phyloP scores from a whole-genome alignment of 2,888 invertebrate species.

The Amphipoea lucens region DNA sequence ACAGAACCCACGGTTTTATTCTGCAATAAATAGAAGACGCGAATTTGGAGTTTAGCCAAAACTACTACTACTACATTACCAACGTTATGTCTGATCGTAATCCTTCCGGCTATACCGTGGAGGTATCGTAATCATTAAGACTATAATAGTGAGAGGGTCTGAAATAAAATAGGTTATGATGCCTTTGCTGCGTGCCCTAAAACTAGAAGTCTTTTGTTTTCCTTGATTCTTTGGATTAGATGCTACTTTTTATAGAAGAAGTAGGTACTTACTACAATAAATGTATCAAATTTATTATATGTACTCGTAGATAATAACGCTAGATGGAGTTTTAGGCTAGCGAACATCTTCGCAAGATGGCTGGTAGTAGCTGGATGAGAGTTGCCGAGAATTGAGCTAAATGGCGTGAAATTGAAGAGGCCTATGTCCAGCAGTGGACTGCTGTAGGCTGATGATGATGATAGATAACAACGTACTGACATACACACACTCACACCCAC shows the following conservation, averaged over 20 bases:
- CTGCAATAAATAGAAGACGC: background rate
- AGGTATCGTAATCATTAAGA: background rate
- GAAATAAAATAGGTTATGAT: conserved; percentile 36
- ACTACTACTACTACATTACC: conserved; percentile 2
- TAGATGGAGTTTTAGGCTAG: too few relatives aligned
- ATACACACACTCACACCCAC: too few relatives aligned
- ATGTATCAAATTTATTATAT: too few relatives aligned
- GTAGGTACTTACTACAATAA: background rate
- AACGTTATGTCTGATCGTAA: conserved; percentile 33
- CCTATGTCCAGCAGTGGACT: too few relatives aligned
- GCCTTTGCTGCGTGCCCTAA: conserved; percentile 36
- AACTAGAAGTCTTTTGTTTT: background rate
- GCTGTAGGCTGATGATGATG: too few relatives aligned
- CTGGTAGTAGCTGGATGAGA: too few relatives aligned
- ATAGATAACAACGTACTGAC: too few relatives aligned
- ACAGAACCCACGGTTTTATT: conserved; percentile 23
- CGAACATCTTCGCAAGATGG: too few relatives aligned
- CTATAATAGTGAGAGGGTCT: background rate
- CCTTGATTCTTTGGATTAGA: conserved; percentile 11
- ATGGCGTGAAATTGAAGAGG: too few relatives aligned
- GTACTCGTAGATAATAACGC: too few relatives aligned
- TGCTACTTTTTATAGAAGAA: background rate
- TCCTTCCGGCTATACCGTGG: background rate
- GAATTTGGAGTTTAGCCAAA: conserved; percentile 32
- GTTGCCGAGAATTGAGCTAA: too few relatives aligned